These are phyloP conservation scores for Panthera uncia DNA, from an alignment of 2,113 vertebrate species.

Conservation along the genomic window DNA sequence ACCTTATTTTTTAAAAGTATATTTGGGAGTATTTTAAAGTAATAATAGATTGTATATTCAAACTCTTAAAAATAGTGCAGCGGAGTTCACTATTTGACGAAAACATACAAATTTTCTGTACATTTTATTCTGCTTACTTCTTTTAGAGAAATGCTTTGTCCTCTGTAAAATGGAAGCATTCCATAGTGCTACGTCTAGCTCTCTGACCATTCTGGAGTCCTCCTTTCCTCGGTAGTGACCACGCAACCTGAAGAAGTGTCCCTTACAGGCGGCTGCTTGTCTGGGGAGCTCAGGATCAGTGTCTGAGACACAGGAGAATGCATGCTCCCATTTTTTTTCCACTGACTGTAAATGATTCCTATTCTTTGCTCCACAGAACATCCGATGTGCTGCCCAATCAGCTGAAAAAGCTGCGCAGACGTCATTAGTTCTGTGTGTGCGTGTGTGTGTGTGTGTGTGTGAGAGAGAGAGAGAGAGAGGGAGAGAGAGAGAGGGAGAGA, in stretches of 20 bases:
- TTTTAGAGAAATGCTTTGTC: background rate
- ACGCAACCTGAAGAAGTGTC: background rate
- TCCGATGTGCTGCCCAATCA: constrained; percentile 90
- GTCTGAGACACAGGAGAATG: constrained; percentile 74
- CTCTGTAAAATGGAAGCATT: background rate
- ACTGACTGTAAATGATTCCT: constrained; percentile 80
- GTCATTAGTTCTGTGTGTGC: constrained; percentile 81
- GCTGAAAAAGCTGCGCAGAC: constrained; percentile 84
- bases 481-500: background rate
- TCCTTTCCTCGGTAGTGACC: background rate
- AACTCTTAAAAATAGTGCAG: background rate
- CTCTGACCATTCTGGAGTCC: background rate
- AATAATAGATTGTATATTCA: background rate
- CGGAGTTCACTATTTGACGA: background rate
- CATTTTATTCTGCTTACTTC: background rate
- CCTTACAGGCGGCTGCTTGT: background rate
- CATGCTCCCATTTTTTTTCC: constrained; percentile 72
- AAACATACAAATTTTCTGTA: background rate
- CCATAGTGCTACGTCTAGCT: rapidly evolving
- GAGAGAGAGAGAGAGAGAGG: background rate
- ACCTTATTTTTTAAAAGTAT: background rate
- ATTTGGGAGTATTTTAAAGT: background rate
- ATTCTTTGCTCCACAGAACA: constrained; percentile 90
- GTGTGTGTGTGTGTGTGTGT: constrained; percentile 30
- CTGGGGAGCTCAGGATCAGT: constrained; percentile 35